A percentile compares a stretch with the other conserved stretches of the same genome.
Conservation (phyloP, 53 echinoderm and acorn worm species). For the Apostichopus leukothele region DNA sequence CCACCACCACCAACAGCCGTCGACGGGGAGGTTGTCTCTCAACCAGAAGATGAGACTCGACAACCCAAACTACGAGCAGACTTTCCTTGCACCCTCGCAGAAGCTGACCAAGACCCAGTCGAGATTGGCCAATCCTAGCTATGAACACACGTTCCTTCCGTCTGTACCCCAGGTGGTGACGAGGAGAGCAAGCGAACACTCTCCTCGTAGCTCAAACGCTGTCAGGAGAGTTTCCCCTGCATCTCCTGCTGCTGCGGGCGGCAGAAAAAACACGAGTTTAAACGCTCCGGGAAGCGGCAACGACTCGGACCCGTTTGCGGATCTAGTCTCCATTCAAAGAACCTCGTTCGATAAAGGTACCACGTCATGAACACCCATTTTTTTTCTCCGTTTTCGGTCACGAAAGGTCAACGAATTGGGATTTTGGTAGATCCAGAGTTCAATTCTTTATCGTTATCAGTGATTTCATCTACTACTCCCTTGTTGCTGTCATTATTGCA, state of each 20-base stretch:
- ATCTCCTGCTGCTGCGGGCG: neutral
- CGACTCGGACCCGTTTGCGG: slow-evolving; percentile 73
- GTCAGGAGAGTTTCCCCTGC: neutral
- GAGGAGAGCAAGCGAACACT: slow-evolving; percentile 11
- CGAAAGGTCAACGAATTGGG: too few relatives aligned
- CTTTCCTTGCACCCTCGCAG: neutral
- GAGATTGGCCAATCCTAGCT: slow-evolving; percentile 16
- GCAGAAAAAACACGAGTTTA: neutral
- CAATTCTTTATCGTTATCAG: too few relatives aligned
- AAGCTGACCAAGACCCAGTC: neutral
- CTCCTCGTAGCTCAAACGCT: slow-evolving; percentile 4
- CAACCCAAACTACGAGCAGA: slow-evolving; percentile 42
- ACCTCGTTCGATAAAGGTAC: neutral
- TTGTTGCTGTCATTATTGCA: too few relatives aligned
- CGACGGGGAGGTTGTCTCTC: neutral
- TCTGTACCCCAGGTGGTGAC: slow-evolving; percentile 19
- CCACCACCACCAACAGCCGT: neutral
- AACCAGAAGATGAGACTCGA: neutral
- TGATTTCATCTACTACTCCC: too few relatives aligned
- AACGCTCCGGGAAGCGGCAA: neutral
- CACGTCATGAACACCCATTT: neutral
- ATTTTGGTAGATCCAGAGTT: too few relatives aligned
- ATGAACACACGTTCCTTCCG: slow-evolving; percentile 34
- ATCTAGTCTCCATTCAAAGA: slow-evolving; percentile 71
- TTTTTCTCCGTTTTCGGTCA: too few relatives aligned